Conservation (phyloP, 2,888 invertebrate species). For the Rhodophaea formosa region DNA sequence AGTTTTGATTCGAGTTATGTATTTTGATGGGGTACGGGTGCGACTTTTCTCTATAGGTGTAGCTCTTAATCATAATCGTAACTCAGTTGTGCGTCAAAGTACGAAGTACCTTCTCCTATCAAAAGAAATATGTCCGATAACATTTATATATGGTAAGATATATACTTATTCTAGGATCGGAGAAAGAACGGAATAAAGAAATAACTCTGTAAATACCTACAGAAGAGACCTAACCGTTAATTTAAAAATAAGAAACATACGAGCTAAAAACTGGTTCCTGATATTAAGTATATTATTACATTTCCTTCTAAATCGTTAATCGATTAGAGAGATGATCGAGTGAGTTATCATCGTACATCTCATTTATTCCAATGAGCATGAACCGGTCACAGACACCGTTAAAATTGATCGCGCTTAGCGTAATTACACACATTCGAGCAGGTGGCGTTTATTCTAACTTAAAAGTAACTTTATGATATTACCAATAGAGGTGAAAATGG, state of each 20-base stretch:
- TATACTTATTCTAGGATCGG: too few relatives aligned
- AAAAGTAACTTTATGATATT: constrained; percentile 1
- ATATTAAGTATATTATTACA: not conserved
- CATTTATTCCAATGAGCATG: constrained; percentile 4
- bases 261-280: not conserved
- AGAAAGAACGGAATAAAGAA: too few relatives aligned
- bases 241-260: too few relatives aligned
- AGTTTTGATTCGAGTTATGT: not conserved
- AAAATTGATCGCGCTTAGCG: constrained; percentile 15
- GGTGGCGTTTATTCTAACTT: not conserved
- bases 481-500: constrained; percentile 4
- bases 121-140: too few relatives aligned
- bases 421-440: constrained; percentile 2
- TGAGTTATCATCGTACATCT: constrained; percentile 4
- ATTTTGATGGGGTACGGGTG: too few relatives aligned
- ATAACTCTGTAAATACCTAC: too few relatives aligned
- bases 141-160: too few relatives aligned
- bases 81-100: too few relatives aligned
- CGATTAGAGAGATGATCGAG: not conserved
- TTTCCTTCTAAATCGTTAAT: not conserved
- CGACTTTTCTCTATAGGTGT: too few relatives aligned
- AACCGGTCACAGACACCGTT: constrained; percentile 13
- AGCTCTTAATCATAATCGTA: too few relatives aligned
- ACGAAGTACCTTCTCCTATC: too few relatives aligned
- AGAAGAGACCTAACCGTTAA: too few relatives aligned